phyloP scores from a whole-genome alignment of 2,113 vertebrate species.

The Carassius carassius region DNA sequence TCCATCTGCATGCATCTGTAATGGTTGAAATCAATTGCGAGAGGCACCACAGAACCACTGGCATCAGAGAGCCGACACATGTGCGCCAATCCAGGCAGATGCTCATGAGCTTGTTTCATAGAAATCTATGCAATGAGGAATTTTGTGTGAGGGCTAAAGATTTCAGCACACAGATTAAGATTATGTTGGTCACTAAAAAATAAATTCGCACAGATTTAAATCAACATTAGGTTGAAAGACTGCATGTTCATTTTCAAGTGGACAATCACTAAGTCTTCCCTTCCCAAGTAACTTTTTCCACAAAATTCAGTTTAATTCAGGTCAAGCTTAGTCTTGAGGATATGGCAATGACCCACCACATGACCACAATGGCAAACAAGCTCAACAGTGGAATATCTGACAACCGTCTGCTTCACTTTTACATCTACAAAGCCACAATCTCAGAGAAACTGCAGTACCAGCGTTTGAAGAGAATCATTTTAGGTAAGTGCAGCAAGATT shows the following conservation, averaged over 20 bases:
- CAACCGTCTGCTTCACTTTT: slow-evolving; percentile 44
- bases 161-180: neutral
- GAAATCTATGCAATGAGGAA: neutral
- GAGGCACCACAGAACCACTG: neutral
- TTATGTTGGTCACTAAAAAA: neutral
- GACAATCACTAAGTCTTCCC: neutral
- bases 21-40: neutral
- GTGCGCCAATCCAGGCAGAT: neutral
- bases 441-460: neutral
- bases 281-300: neutral
- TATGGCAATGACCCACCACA: slow-evolving; percentile 33
- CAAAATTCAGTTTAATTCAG: slow-evolving; percentile 10
- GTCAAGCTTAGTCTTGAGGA: slow-evolving; percentile 45
- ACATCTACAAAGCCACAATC: slow-evolving; percentile 7
- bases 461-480: neutral
- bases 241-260: neutral
- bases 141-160: neutral
- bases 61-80: neutral
- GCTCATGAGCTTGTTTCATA: neutral
- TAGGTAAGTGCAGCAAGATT: neutral
- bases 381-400: slow-evolving; percentile 6
- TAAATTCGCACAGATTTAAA: neutral
- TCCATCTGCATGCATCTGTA: neutral
- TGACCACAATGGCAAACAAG: slow-evolving; percentile 22
- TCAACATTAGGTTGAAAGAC: neutral